Base-by-base conservation (phyloP, 2,888 invertebrate species). In the Bugulina stolonifera region DNA sequence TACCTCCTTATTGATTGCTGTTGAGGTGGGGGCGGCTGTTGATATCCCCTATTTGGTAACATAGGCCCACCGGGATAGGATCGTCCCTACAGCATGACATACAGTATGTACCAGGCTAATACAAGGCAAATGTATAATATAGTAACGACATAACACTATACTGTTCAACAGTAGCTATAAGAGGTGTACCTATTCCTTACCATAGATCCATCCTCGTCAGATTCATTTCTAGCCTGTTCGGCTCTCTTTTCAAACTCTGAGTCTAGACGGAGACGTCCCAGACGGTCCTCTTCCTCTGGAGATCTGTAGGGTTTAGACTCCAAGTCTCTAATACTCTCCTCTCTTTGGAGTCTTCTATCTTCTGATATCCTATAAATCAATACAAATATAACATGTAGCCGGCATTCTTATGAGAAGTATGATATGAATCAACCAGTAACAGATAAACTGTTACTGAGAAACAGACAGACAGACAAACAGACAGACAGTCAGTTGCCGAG, bases 171-270 rank as follows among this genome's bases (percentile, higher is more conserved):
- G n/a, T n/a, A n/a, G n/a, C n/a, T n/a, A n/a, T n/a, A n/a, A n/a
- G n/a, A n/a, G n/a, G n/a, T n/a, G n/a, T 69, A 32, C 10, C 35
- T 25, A 34, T 69, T 10, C 5, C 43, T 27, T 29, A 69, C n/a
- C 29, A 25, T 34, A 43, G 43, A 43, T 5, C 43, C 43, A 43
- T 90, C 87, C 81, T 89, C 86, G 82, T 90, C 87, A 79, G 88
- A 87, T 75, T 89, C 90, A 71, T 91, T 91, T 72, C 90, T 89
- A 43, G 88, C 88, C 85, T 93, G 93, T 80, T 91, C 90, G 1
- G 94, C 94, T 69, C 96, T 87, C 71, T 93, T 88, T 82, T 96
- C 94, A 83, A 97, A 97, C 85, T 97, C 96, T 74, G 92, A 88
- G 82, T 97, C 96, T n/a, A 96, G 86, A 76, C 91, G 90, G 73